These are phyloP conservation scores for Orbicella faveolata DNA, from an alignment of 64 coral and sea anemone species.

Conservation along the genomic window DNA sequence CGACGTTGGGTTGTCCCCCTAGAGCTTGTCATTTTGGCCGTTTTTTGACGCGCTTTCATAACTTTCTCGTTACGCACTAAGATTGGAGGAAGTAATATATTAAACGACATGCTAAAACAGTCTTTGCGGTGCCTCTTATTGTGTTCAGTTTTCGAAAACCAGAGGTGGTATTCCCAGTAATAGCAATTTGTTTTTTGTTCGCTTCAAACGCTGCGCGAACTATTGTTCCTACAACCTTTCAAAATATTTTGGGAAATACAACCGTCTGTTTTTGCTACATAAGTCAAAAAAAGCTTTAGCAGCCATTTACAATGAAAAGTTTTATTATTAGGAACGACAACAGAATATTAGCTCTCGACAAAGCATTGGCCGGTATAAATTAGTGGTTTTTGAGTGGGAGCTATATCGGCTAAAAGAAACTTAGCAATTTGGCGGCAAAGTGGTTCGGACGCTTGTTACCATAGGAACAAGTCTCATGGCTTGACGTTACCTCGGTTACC, in stretches of 20 bases:
- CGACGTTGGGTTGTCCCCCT: not conserved
- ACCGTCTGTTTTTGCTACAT: not conserved
- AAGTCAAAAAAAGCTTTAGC: not conserved
- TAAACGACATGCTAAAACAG: conserved; percentile 1
- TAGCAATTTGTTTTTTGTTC: conserved; percentile 1
- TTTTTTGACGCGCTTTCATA: not conserved
- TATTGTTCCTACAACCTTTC: not conserved
- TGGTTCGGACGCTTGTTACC: conserved; percentile 25
- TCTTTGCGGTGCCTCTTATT: conserved; percentile 4
- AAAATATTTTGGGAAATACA: not conserved
- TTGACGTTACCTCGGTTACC: conserved; percentile 46
- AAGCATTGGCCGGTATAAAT: conserved; percentile 39
- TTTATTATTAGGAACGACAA: conserved; percentile 24
- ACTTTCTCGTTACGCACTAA: not conserved
- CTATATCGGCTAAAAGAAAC: conserved; percentile 16
- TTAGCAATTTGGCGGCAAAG: conserved; percentile 18
- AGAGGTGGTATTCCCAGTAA: conserved; percentile 31
- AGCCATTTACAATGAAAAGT: conserved; percentile 9
- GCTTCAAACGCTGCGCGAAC: not conserved
- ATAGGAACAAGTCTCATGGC: conserved; percentile 37
- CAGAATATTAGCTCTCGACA: conserved; percentile 42
- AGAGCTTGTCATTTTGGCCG: not conserved
- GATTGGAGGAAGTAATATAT: not conserved
- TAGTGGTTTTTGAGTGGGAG: conserved; percentile 4
- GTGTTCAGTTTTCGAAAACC: conserved; percentile 2